These are phyloP conservation scores for Andrena camellia DNA, from an alignment of 2,888 invertebrate species.

Conservation along the genomic window DNA sequence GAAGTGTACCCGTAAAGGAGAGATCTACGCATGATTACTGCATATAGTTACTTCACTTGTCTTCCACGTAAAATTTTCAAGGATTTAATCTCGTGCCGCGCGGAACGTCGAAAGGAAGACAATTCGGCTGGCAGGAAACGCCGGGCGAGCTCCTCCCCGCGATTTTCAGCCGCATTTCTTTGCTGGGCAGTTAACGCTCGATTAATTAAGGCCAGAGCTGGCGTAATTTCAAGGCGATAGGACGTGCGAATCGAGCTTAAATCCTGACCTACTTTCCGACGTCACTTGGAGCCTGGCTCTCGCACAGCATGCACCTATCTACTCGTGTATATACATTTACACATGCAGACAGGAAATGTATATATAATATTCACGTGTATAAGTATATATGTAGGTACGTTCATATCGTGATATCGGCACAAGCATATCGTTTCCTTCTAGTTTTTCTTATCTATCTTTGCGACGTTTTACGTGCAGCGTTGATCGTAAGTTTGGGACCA, in stretches of 20 bases:
- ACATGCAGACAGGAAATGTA: slow-evolving; percentile 20
- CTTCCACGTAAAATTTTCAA: slow-evolving; percentile 54
- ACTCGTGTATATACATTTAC: slow-evolving; percentile 41
- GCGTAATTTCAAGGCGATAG: not conserved
- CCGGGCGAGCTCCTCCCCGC: not conserved
- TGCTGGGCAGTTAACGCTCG: not conserved
- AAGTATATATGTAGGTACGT: slow-evolving; percentile 32
- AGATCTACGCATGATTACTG: slow-evolving; percentile 68
- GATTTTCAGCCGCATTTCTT: not conserved
- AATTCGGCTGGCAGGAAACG: not conserved
- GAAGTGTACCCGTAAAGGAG: slow-evolving; percentile 61
- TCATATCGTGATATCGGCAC: slow-evolving; percentile 55
- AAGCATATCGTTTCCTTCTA: slow-evolving; percentile 45
- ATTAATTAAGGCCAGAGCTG: slow-evolving; percentile 14
- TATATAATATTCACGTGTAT: slow-evolving; percentile 36
- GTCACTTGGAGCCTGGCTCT: slow-evolving; percentile 72
- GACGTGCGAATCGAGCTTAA: slow-evolving; percentile 59
- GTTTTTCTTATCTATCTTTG: slow-evolving; percentile 43
- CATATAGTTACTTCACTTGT: slow-evolving; percentile 65
- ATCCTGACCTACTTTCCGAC: slow-evolving; percentile 67
- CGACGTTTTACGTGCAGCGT: slow-evolving; percentile 29
- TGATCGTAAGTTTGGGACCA: slow-evolving; percentile 45
- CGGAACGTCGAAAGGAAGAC: not conserved
- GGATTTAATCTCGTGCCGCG: slow-evolving; percentile 51
- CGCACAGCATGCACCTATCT: slow-evolving; percentile 75